Percentiles rank a stretch among this genome's conserved stretches.
phyloP scores from a whole-genome alignment of 1,140 invertebrate genomes.

The Leucophenga varia region DNA sequence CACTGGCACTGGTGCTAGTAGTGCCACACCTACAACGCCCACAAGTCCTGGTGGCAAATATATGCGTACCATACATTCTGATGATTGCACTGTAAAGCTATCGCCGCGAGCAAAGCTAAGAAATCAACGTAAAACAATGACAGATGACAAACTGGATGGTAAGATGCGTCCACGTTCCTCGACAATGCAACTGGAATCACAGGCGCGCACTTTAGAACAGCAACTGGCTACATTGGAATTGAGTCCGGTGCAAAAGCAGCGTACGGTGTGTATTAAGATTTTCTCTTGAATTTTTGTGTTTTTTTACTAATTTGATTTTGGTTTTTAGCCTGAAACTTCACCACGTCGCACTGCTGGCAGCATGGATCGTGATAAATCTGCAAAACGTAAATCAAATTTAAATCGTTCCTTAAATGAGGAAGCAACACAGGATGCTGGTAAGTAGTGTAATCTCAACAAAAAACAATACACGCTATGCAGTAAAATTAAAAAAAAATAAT shows the following conservation, averaged over 20 bases:
- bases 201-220: not conserved
- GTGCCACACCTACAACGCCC: not conserved
- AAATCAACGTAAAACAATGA: constrained; percentile 20
- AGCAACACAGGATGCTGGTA: constrained; percentile 56
- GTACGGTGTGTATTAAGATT: constrained; percentile 34
- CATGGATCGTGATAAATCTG: constrained; percentile 65
- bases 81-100: constrained; percentile 14
- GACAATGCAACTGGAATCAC: constrained; percentile 25
- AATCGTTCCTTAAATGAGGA: constrained; percentile 65
- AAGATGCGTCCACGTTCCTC: constrained; percentile 43
- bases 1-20: constrained; percentile 3
- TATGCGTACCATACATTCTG: not conserved
- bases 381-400: constrained; percentile 66
- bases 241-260: constrained; percentile 40
- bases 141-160: no score
- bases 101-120: constrained; percentile 1
- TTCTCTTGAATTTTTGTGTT: constrained; percentile 9
- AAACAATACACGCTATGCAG: no score
- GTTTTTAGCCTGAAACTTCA: constrained; percentile 34
- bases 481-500: no score
- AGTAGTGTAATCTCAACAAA: constrained; percentile 24
- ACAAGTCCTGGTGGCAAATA: constrained; percentile 18
- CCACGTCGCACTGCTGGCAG: constrained; percentile 29
- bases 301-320: not conserved
- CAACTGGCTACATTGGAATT: constrained; percentile 30